Evolutionary conservation across 2,797 vertebrate genomes (phyloP).

Genomic region (Acanthurus leucopareius): DNA sequence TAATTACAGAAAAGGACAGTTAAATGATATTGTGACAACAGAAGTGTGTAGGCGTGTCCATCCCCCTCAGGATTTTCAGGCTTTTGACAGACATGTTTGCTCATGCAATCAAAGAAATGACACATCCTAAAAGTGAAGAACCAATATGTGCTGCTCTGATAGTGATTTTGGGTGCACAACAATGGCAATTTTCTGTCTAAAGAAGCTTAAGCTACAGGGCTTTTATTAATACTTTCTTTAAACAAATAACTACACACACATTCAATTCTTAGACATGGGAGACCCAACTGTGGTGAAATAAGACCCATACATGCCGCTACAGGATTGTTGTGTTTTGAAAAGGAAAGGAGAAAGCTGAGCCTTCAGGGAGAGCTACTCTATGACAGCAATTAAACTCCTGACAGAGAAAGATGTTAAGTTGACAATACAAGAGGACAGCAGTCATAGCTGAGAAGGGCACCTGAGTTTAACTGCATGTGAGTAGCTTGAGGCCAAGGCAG

Average conservation of each 20-base stretch:
- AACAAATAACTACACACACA: constrained; percentile 25
- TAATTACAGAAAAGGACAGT: constrained; percentile 25
- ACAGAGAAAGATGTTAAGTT: constrained; percentile 26
- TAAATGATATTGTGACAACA: constrained; percentile 48
- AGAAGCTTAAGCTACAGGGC: constrained; percentile 10
- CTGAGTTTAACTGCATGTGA: constrained; percentile 20
- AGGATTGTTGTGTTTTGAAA: constrained; percentile 71
- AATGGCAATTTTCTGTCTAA: constrained; percentile 13
- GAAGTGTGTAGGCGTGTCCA: constrained; percentile 53
- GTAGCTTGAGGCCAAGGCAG: background rate
- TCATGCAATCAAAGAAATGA: constrained; percentile 27
- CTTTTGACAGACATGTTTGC: constrained; percentile 40
- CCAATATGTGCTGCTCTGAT: constrained; percentile 6
- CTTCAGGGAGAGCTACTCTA: constrained; percentile 33
- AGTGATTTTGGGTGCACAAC: background rate
- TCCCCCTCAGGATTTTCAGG: constrained; percentile 26
- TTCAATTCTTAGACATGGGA: constrained; percentile 45
- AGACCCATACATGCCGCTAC: constrained; percentile 46
- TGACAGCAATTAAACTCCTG: constrained; percentile 57
- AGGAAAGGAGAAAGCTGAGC: constrained; percentile 67
- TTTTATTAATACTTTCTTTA: constrained; percentile 27
- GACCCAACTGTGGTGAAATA: constrained; percentile 50
- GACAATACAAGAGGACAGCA: constrained; percentile 13
- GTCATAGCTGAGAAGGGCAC: constrained; percentile 20
- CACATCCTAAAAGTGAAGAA: constrained; percentile 14